These are phyloP conservation scores for Pachyseris speciosa DNA, from an alignment of 64 coral and sea anemone genomes.

Conservation along the genomic window DNA sequence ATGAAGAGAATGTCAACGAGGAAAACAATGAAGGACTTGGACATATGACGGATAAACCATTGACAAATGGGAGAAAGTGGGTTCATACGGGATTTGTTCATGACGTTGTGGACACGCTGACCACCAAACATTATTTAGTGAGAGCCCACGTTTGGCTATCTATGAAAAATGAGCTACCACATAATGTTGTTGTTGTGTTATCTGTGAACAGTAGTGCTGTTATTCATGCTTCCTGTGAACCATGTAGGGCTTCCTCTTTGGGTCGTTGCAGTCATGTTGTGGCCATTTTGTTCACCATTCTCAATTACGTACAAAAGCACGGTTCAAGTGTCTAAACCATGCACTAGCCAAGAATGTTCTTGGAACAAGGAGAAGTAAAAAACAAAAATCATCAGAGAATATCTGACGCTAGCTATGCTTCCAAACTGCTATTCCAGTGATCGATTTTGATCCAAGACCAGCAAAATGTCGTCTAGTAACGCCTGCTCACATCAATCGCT, in stretches of 20 bases:
- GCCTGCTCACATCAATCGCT: constrained; percentile 20
- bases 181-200: constrained; percentile 26
- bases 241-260: constrained; percentile 46
- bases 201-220: constrained; percentile 57
- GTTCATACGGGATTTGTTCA: constrained; percentile 19
- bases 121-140: constrained; percentile 40
- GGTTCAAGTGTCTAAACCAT: constrained; percentile 22
- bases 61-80: constrained; percentile 42
- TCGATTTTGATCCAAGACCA: constrained; percentile 72
- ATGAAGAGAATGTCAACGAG: not conserved
- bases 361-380: constrained; percentile 71
- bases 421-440: constrained; percentile 26
- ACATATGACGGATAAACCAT: constrained; percentile 62
- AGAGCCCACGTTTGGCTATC: constrained; percentile 58
- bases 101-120: too few relatives aligned
- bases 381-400: constrained; percentile 49
- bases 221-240: constrained; percentile 68
- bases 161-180: constrained; percentile 46
- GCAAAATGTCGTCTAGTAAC: constrained; percentile 4
- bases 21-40: constrained; percentile 22
- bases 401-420: constrained; percentile 36
- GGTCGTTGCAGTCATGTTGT: constrained; percentile 74
- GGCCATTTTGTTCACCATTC: constrained; percentile 21
- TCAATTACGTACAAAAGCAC: constrained; percentile 33
- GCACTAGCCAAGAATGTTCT: constrained; percentile 62